Evolutionary conservation across 2,797 vertebrate species (phyloP), one percentile per base, ranked within the genome.

Genomic region (Paratrypauchen microcephalus): DNA sequence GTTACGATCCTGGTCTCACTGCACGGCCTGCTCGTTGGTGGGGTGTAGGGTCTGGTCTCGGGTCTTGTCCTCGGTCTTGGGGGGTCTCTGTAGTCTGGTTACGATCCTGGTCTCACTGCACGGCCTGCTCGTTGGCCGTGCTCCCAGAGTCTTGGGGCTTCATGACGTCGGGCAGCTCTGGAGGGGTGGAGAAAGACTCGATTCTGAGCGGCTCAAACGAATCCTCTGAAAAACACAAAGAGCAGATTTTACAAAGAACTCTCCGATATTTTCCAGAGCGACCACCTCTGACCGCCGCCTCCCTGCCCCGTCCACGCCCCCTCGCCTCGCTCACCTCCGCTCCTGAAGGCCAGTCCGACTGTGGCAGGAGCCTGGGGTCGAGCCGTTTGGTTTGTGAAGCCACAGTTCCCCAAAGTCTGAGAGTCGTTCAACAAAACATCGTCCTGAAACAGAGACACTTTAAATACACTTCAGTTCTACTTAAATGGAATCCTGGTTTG

Each of bases 361-460:
- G 95, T 97, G 69, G 94, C 96, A 9, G 96, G 96, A 41, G 96
- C 96, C 83, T 97, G 96, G 41, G 96, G 95, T 84, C 95, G 90
- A 50, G 96, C 96, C 0, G 95, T 97, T 89, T 97, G 96, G 77
- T 95, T 97, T 78, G 95, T 97, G 89, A 97, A 97, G 78, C 96
- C 96, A 65, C 93, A 95, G 75, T 97, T 95, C 23, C 96, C 96
- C 75, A 97, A 84, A 2, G 95, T 96, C 88, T 94, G 94, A 59
- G 90, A 92, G 76, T 97, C 95, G 60, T 95, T 94, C 84, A 97
- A 85, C 65, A 95, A 88, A 86, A 96, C 95, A 82, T 97, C 96
- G 80, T 97, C 96, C 96, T 93, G 73, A 65, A 62, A 73, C 23
- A 77, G 45, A 63, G 6, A 2, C 23, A 15, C 41, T 45, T 45